Evolutionary conservation across 2,113 vertebrate genomes (phyloP), one percentile per base, ranked within the genome.

Genomic region (Channa maculata): DNA sequence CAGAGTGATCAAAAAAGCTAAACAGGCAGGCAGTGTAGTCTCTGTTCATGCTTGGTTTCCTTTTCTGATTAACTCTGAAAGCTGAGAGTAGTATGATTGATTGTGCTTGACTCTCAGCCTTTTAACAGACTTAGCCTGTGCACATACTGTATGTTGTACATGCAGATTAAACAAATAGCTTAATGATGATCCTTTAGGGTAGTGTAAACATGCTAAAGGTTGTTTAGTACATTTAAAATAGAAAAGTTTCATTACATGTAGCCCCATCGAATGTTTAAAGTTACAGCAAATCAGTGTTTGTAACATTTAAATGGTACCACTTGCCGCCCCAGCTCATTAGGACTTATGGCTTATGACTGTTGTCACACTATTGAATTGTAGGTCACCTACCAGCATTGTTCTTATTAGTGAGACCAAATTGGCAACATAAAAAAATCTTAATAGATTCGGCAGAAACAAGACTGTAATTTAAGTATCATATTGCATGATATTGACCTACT

Each of bases 41-140:
- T 41, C 24, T 43, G 15, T 65, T 66, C 71, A 86, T 71, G 75
- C 77, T 73, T 81, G 71, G 75, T 13, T 67, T 82, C 59, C 63
- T 71, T 58, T 50, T 68, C 78, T 77, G 75, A 88, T 88, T 75
- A 88, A 71, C 75, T 46, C 41, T 82, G 78, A 86, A 61, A 63
- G 81, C 68, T 71, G 51, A 64, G 65, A 50, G 60, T 63, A 64
- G 45, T 37, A 60, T 88, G 78, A 86, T 82, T 41, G 81, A 88
- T 82, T 60, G 78, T 60, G 36, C 59, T 63, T 51, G 36, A 67
- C 53, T 70, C 38, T 38, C 46, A 33, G 15, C 49, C 55, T 50
- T 66, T 67, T 66, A 53, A 46, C 59, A 34, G 43, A 11, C 67
- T 68, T 58, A 62, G 37, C 62, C 39, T 53, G 58, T 62, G n/a